Conservation (phyloP, 2,797 vertebrate species). For the Phyllotis vaccarum region DNA sequence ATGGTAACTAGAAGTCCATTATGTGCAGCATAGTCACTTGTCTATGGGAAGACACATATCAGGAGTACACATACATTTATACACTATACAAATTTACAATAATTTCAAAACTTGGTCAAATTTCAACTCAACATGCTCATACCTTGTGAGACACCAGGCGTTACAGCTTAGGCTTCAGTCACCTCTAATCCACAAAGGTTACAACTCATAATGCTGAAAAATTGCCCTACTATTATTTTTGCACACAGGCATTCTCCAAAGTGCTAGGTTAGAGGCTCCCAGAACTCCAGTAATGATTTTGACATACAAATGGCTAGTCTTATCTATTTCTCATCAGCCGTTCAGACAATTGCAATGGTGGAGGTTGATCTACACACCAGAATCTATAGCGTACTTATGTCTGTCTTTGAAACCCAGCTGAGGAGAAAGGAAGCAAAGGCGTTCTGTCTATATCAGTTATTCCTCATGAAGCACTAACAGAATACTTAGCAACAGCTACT, state of each 20-base stretch:
- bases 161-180: not conserved
- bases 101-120: not conserved
- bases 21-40: not conserved
- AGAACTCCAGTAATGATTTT: not conserved
- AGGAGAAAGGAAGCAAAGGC: constrained; percentile 10
- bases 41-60: not conserved
- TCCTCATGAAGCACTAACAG: not conserved
- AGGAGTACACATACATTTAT: not conserved
- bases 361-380: not conserved
- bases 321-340: not conserved
- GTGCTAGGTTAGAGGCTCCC: not conserved
- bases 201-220: not conserved
- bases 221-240: not conserved
- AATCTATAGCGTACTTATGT: not conserved
- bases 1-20: constrained; percentile 7
- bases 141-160: not conserved
- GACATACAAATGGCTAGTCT: constrained; percentile 31
- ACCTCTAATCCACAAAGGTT: not conserved
- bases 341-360: not conserved
- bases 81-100: not conserved
- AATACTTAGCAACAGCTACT: not conserved
- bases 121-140: not conserved
- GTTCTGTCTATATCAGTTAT: not conserved
- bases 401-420: constrained; percentile 16
- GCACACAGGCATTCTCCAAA: not conserved